Evolutionary conservation across 2,888 invertebrate genomes (phyloP).

Genomic region (Stenurella melanura): DNA sequence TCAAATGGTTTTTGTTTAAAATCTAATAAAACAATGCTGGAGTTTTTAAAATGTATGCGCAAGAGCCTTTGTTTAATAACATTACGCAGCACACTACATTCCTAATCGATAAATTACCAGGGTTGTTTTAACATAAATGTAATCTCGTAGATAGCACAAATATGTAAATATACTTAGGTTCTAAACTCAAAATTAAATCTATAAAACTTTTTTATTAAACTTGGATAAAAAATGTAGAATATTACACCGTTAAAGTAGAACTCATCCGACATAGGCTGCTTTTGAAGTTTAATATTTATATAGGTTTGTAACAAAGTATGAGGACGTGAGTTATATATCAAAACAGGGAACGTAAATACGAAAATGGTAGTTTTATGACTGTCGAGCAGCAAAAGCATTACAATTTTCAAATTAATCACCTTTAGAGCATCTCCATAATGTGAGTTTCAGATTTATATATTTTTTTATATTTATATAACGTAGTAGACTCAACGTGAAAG

Average conservation of each 20-base stretch:
- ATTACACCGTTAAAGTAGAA: background rate
- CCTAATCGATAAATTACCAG: too few species aligned
- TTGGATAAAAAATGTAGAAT: constrained; percentile 22
- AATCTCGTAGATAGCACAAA: constrained; percentile 12
- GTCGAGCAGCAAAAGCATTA: constrained; percentile 25
- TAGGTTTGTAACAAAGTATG: constrained; percentile 23
- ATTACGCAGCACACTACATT: too few species aligned
- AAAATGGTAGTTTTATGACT: constrained; percentile 33
- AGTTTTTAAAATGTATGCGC: too few species aligned
- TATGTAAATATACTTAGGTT: constrained; percentile 23
- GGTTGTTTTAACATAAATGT: background rate
- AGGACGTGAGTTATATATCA: constrained; percentile 27
- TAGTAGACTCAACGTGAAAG: background rate
- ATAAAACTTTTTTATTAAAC: constrained; percentile 39
- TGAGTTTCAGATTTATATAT: constrained; percentile 9
- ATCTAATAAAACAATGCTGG: too few species aligned
- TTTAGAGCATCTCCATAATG: constrained; percentile 4
- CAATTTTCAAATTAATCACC: constrained; percentile 37
- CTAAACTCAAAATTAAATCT: constrained; percentile 28
- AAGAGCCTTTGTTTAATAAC: too few species aligned
- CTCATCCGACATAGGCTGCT: background rate
- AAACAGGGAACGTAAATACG: constrained; percentile 31
- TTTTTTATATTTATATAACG: constrained; percentile 24
- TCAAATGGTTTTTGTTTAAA: too few species aligned
- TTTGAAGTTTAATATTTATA: constrained; percentile 29